These are phyloP conservation scores for Caretta caretta DNA, from an alignment of 2,113 vertebrate genomes.

Conservation along the genomic window DNA sequence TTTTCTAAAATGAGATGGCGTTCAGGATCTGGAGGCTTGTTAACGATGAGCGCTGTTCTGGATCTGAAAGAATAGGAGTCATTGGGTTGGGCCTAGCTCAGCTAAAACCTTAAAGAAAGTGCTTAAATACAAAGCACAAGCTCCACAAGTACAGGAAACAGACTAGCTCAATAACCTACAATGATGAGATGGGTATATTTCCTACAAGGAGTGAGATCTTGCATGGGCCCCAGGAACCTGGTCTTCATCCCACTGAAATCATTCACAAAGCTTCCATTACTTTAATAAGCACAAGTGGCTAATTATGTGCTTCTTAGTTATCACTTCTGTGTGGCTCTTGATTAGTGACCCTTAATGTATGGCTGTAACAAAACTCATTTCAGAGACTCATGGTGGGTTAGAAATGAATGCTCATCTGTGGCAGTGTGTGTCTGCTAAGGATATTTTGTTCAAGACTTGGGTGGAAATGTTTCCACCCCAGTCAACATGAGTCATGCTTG, in stretches of 20 bases:
- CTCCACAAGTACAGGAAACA: background rate
- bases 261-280: background rate
- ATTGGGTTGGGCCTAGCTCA: background rate
- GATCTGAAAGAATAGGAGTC: background rate
- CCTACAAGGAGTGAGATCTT: background rate
- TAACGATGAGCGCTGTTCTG: background rate
- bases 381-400: background rate
- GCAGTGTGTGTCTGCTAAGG: fast-evolving
- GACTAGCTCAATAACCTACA: fast-evolving
- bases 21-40: background rate
- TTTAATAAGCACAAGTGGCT: background rate
- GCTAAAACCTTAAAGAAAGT: background rate
- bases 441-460: background rate
- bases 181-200: fast-evolving
- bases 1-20: background rate
- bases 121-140: background rate
- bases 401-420: background rate
- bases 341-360: background rate
- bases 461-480: background rate
- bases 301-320: background rate
- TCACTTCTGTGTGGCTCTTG: background rate
- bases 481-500: background rate
- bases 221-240: background rate
- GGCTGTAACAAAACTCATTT: background rate
- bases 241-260: background rate